Evolutionary conservation across 2,113 vertebrate genomes (phyloP).

Genomic region (Nettapus auritus): DNA sequence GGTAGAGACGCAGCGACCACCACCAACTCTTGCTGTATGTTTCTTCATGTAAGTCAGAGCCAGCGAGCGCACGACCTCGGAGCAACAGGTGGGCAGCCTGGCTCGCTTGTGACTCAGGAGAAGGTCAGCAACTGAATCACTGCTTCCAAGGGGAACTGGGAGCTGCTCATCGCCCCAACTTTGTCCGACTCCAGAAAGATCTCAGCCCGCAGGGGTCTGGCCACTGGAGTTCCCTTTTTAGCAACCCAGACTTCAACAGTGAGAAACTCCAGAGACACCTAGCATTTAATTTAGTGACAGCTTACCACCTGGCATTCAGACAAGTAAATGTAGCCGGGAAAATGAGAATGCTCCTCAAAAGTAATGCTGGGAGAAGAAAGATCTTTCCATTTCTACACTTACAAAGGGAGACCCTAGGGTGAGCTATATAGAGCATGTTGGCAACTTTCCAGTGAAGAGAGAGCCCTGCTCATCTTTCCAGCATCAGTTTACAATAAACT

Average conservation of each 20-base stretch:
- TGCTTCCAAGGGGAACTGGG: background rate
- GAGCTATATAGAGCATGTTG: constrained; percentile 39
- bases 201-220: background rate
- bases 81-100: background rate
- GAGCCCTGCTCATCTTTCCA: background rate
- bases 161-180: background rate
- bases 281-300: background rate
- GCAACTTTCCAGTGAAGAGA: constrained; percentile 1
- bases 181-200: rapidly evolving
- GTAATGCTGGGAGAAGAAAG: background rate
- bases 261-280: background rate
- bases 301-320: background rate
- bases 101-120: background rate
- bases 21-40: background rate
- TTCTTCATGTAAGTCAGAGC: rapidly evolving
- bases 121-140: background rate
- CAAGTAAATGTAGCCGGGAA: background rate
- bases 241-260: background rate
- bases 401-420: background rate
- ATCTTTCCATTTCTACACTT: background rate
- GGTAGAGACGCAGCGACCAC: background rate
- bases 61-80: background rate
- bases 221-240: background rate
- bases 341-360: background rate
- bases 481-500: constrained; percentile 58